Evolutionary conservation across 2,113 vertebrate genomes (phyloP).

Genomic region (Hippocampus guttulatus): DNA sequence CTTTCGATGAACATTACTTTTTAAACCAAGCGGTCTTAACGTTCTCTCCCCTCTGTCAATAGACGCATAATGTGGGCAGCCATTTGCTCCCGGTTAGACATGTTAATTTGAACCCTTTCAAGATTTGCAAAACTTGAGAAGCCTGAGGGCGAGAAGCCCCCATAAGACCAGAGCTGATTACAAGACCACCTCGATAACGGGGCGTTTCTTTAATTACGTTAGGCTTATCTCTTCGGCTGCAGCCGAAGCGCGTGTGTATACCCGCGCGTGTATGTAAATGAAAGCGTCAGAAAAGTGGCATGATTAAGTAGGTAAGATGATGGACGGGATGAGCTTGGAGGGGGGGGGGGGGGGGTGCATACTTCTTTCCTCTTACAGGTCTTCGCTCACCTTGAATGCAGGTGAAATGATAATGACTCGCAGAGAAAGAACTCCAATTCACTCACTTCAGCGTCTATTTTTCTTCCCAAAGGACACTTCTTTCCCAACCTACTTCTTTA

Average conservation of each 20-base stretch:
- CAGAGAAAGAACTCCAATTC: conserved; percentile 56
- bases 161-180: conserved; percentile 62
- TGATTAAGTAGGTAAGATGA: conserved; percentile 64
- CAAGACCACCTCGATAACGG: conserved; percentile 53
- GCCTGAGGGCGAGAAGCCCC: conserved; percentile 54
- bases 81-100: conserved; percentile 25
- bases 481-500: conserved; percentile 32
- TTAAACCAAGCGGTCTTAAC: neutral
- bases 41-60: neutral
- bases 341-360: conserved; percentile 55
- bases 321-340: conserved; percentile 65
- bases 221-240: conserved; percentile 71
- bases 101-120: conserved; percentile 38
- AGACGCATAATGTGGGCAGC: conserved; percentile 10
- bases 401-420: conserved; percentile 58
- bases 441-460: conserved; percentile 55
- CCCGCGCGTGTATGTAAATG: conserved; percentile 22
- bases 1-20: neutral
- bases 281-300: conserved; percentile 37
- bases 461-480: conserved; percentile 38
- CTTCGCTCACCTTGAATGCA: conserved; percentile 49
- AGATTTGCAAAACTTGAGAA: conserved; percentile 31
- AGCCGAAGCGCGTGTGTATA: conserved; percentile 46
- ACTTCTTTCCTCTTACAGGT: conserved; percentile 28
- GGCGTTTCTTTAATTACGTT: conserved; percentile 68